phyloP scores from a whole-genome alignment of 1,140 invertebrate species.

The Gonioctena quinquepunctata region DNA sequence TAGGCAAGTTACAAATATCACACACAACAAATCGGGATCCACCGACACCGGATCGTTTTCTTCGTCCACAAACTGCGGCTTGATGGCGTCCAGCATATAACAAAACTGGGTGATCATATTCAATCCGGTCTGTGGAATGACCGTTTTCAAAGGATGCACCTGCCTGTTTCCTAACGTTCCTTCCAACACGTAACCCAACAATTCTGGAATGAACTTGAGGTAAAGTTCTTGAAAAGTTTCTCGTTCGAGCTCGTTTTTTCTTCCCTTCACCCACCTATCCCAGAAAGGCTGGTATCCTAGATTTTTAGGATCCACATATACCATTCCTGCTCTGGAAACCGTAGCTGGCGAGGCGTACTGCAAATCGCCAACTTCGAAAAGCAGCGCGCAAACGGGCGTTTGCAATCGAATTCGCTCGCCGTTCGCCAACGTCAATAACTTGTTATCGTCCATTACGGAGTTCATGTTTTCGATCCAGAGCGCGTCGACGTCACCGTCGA shows the following conservation, averaged over 20 bases:
- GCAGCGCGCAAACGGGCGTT: constrained; percentile 76
- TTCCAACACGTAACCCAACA: constrained; percentile 76
- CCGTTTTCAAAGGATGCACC: constrained; percentile 74
- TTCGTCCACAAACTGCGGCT: constrained; percentile 55
- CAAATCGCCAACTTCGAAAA: constrained; percentile 90
- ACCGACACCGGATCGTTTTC: constrained; percentile 57
- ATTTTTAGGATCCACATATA: constrained; percentile 91
- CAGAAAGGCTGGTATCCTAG: constrained; percentile 85
- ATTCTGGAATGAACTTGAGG: constrained; percentile 72
- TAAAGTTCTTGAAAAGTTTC: constrained; percentile 65
- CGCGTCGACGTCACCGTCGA: constrained; percentile 92
- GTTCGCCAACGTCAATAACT: constrained; percentile 84
- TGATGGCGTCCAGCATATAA: constrained; percentile 74
- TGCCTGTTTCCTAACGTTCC: constrained; percentile 75
- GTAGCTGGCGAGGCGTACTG: constrained; percentile 90
- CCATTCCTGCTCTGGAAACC: constrained; percentile 89
- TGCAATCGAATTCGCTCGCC: constrained; percentile 85
- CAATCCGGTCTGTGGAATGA: constrained; percentile 80
- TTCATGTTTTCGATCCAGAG: constrained; percentile 97
- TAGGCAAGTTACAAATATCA: constrained; percentile 74
- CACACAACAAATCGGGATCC: constrained; percentile 65
- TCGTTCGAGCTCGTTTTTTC: constrained; percentile 59
- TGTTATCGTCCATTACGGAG: constrained; percentile 95
- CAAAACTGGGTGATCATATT: constrained; percentile 89
- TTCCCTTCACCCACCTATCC: constrained; percentile 71